Evolutionary conservation across 2,888 invertebrate species (phyloP), one percentile per base, ranked within the genome.

Genomic region (Scaptomyza polygonia): DNA sequence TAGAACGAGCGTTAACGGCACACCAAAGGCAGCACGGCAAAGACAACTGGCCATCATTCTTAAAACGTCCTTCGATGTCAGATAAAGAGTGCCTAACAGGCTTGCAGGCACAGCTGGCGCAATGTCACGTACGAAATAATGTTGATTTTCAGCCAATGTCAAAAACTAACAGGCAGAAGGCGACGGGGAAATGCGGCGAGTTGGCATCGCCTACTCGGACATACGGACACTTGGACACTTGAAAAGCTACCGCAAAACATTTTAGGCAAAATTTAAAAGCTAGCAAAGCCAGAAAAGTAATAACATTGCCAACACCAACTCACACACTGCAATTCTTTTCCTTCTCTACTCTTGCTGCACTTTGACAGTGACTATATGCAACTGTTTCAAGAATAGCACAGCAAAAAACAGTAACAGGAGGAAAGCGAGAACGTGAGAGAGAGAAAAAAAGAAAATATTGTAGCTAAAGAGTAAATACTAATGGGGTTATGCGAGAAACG

Each of bases 61-160:
- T 67, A 36, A 39, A 56, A 63, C 21, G 56, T 64, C 57, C 51
- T 68, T 61, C 34, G 48, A 44, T 45, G 32, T 47, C 55, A 58
- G 45, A 55, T 68, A 62, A 54, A 62, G 65, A 72, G 64, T 62
- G 57, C 9, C 14, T 45, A 49, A 18, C 52, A 32, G 25, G 59
- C 67, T 72, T 43, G 43, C 29, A 42, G 68, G 55, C 52, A 42
- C 57, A 55, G 36, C 55, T 65, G 58, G 54, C 48, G 43, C 69
- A 54, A 73, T 69, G 64, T 73, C 74, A 73, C 65, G 70, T 74
- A 56, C 57, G 66, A 51, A 69, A 70, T 64, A 74, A 66, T 73
- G 74, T 74, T 74, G 73, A 73, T 74, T 64, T 73, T 73, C 54
- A 40, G n/a, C 48, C 47, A 58, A 55, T 65, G 32, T 27, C 16